phyloP scores from a whole-genome alignment of 2,113 vertebrate species.

The Phylloscopus trochilus region DNA sequence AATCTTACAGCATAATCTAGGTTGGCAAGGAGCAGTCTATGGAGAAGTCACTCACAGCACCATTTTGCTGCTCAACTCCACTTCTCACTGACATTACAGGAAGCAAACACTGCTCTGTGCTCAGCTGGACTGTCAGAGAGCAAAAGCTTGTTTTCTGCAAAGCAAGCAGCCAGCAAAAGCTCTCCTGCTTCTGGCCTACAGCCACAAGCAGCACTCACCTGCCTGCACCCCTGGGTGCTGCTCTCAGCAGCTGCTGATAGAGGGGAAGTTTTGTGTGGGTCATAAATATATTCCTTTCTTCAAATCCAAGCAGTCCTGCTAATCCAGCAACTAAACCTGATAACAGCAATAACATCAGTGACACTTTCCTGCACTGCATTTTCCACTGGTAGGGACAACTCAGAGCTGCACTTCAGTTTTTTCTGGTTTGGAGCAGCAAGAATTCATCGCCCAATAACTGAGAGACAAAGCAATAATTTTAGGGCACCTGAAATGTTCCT shows the following conservation, averaged over 20 bases:
- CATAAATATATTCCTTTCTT: not conserved
- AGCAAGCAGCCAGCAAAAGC: not conserved
- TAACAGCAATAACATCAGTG: not conserved
- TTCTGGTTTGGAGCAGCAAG: not conserved
- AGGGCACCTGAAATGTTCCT: not conserved
- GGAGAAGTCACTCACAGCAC: not conserved
- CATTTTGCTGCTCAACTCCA: not conserved
- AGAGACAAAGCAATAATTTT: not conserved
- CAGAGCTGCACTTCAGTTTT: not conserved
- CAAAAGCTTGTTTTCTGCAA: not conserved
- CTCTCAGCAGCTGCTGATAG: not conserved
- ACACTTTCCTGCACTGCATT: not conserved
- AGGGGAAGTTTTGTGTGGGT: not conserved
- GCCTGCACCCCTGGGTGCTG: not conserved
- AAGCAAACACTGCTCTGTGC: not conserved
- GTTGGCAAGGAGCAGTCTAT: not conserved
- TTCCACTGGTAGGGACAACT: not conserved
- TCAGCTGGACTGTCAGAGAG: not conserved
- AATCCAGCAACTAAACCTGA: not conserved
- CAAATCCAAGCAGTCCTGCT: not conserved
- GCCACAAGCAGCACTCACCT: not conserved
- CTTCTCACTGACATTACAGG: not conserved
- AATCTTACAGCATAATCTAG: not conserved
- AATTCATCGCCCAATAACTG: not conserved
- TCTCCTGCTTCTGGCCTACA: not conserved